Base-by-base conservation (phyloP, 2,888 invertebrate genomes). In the Drosophila recens region DNA sequence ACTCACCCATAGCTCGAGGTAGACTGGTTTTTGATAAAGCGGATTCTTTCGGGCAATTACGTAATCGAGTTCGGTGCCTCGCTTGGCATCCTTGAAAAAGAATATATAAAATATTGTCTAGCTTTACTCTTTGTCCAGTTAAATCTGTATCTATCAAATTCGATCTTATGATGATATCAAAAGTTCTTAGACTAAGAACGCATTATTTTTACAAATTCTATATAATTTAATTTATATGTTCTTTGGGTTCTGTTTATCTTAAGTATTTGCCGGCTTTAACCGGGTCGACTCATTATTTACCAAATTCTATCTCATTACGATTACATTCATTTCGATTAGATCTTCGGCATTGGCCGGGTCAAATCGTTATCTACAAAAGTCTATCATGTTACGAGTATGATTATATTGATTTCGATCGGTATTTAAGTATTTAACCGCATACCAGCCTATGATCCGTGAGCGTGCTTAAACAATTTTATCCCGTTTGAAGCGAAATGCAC, bases 21-120 rank as follows among this genome's bases (percentile, higher is more conserved):
- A 95, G 82, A 97, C 95, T 65, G 96, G 96, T 91, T 96, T 96
- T 70, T 96, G 95, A 80, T 95, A 95, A 89, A 95, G 93, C 46
- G 96, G 95, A 93, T 97, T 97, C 89, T 97, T 97, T 87, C 95
- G 94, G 8, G 96, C 96, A 75, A 96, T 95, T 67, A 97, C 95
- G 90, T 96, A 96, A 91, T 97, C 97, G 84, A 97, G 93, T 93
- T 97, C 97, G 8, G 95, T 95, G 65, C 97, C 97, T 74, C 95
- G 94, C 91, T 95, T 96, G 38, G 96, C 95, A 90, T 96, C 95
- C 96, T 96, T 93, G 68, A 93, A 93, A 79, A 75, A 77, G 87
- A 76, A 5, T 36, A 5, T 13, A 36, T 36, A 4, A 36, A 36
- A 36, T 13, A 5, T 13, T 4, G 0, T 30, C 1, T 38, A 38